Conservation (phyloP, 2,797 vertebrate genomes). For the Sebastes dallii region DNA sequence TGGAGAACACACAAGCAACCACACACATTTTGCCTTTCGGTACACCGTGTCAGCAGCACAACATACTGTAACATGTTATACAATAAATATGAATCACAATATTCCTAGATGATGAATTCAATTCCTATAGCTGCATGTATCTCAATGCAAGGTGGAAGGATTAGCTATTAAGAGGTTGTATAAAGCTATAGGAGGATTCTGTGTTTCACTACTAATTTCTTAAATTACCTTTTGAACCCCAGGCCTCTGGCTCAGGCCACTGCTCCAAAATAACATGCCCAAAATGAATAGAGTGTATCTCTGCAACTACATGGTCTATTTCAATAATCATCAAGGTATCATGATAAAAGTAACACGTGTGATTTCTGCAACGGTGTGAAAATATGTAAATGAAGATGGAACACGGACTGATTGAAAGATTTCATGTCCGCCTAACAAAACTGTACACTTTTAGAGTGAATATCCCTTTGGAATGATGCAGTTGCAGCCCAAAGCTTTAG, state of each 20-base stretch:
- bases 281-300: neutral
- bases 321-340: no score
- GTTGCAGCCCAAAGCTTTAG: no score
- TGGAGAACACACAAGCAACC: conserved; percentile 18
- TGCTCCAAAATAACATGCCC: neutral
- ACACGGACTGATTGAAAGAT: neutral
- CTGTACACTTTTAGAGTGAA: neutral
- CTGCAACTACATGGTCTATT: neutral
- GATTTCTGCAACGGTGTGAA: no score
- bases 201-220: neutral
- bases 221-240: neutral
- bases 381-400: no score
- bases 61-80: neutral
- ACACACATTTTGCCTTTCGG: neutral
- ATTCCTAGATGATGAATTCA: neutral
- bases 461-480: neutral
- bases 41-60: neutral
- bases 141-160: neutral
- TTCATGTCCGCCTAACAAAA: accelerated
- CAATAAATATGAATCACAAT: neutral
- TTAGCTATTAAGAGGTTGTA: neutral
- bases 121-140: neutral
- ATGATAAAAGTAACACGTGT: no score
- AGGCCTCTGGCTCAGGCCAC: neutral
- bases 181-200: neutral